Evolutionary conservation across 2,888 invertebrate genomes (phyloP).

Genomic region (Stegana nigrithorax): DNA sequence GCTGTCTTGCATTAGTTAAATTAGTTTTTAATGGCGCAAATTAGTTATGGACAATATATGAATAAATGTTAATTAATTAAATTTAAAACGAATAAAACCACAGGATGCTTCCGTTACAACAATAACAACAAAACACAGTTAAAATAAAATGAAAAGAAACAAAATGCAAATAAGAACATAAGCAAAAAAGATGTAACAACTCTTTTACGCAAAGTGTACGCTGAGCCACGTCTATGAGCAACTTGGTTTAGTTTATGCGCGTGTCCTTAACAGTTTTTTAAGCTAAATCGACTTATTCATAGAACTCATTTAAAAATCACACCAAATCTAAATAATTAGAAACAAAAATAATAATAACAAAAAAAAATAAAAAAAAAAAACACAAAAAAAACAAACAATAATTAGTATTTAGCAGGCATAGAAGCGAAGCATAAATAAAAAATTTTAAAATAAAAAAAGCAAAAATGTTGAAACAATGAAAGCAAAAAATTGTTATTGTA

Average conservation of each 20-base stretch:
- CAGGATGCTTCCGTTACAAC: conserved; percentile 27
- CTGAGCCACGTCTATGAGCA: conserved; percentile 53
- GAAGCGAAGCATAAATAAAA: not conserved
- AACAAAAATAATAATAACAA: not conserved
- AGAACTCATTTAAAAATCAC: conserved; percentile 4
- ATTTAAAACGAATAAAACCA: conserved; percentile 22
- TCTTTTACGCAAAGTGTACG: conserved; percentile 12
- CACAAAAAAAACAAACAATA: not conserved
- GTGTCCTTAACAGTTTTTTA: conserved; percentile 11
- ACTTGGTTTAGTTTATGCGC: conserved; percentile 60
- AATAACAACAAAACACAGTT: conserved; percentile 20
- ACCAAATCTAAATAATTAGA: not conserved
- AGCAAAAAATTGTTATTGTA: conserved; percentile 32
- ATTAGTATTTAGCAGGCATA: conserved; percentile 9
- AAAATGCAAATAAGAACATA: conserved; percentile 8
- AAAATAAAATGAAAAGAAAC: conserved; percentile 18
- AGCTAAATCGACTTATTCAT: conserved; percentile 62
- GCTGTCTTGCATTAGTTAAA: not conserved
- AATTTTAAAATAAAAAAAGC: not conserved
- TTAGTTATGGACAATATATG: conserved; percentile 5
- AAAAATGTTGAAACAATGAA: conserved; percentile 6
- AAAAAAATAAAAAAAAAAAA: not conserved
- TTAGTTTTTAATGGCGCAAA: not conserved
- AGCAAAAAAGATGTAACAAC: conserved; percentile 11
- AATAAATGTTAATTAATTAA: conserved; percentile 37